Base-by-base conservation (phyloP, 2,797 vertebrate genomes). In the Synaphobranchus kaupii region DNA sequence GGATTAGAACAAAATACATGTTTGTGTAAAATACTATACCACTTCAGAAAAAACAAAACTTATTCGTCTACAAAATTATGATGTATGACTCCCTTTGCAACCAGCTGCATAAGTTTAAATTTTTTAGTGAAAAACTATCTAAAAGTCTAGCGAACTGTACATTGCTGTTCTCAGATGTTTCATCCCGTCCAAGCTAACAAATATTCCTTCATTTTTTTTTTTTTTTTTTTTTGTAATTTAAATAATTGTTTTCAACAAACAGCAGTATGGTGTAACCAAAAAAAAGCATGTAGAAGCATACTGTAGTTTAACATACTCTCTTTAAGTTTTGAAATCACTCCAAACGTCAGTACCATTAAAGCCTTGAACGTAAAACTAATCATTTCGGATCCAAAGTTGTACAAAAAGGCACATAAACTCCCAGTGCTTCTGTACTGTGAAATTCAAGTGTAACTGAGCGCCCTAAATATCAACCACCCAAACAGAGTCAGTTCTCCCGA, bases 381-480 rank as follows among this genome's bases (percentile, higher is more conserved):
- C 94, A 94, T 95, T 95, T 98, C 97, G 95, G 95, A 98, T 98
- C 97, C 97, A 97, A 98, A 98, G 98, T 98, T 98, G 98, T 99
- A 99, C 98, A 99, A 99, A 99, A 99, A 99, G 98, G 98, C 98
- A 99, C 98, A 97, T 98, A 98, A 98, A 98, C 98, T 98, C 98
- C 98, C 98, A 99, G 98, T 99, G 98, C 98, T 99, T 98, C 98
- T 99, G 98, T 99, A 99, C 98, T 99, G 98, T 98, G 98, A 98
- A 98, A 98, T 99, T 99, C 98, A 99, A 99, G 98, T 99, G 97
- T 99, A 98, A 98, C 97, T 97, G 98, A 98, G 98, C 97, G 93
- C 93, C 93, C 94, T 96, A 93, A 92, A 92, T 93, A 95, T 97
- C 97, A 96, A 96, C 95, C 95, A 94, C 97, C 97, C 96, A 96